phyloP scores from a whole-genome alignment of 1,140 invertebrate genomes.

The Holotrichia oblita region DNA sequence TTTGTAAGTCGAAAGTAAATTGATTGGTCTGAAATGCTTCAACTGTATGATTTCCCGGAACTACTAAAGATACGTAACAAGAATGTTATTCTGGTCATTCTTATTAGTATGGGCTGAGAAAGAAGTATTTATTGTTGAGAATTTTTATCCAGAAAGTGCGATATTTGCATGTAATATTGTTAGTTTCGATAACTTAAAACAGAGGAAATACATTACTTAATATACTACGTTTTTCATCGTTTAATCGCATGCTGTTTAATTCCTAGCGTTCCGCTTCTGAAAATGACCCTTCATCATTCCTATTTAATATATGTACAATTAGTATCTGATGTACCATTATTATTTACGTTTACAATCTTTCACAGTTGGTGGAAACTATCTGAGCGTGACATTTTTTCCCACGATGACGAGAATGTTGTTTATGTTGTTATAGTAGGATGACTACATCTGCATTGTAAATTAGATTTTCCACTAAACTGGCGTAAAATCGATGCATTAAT shows the following conservation, averaged over 20 bases:
- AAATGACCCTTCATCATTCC: not conserved
- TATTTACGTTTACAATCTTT: not conserved
- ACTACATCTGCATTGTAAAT: constrained; percentile 17
- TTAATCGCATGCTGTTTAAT: not conserved
- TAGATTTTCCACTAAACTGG: constrained; percentile 29
- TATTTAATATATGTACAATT: not conserved
- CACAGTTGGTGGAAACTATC: constrained; percentile 28
- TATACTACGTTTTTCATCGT: not conserved
- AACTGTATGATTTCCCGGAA: too few relatives aligned
- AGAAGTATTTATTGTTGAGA: too few relatives aligned
- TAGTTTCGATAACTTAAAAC: too few relatives aligned
- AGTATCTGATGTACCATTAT: not conserved
- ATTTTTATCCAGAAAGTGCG: too few relatives aligned
- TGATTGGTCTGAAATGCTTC: too few relatives aligned
- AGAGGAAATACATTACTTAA: too few relatives aligned
- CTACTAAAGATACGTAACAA: too few relatives aligned
- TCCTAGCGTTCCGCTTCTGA: not conserved
- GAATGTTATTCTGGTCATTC: too few relatives aligned
- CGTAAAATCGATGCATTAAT: constrained; percentile 28
- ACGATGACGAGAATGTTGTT: not conserved
- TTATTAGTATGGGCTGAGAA: too few relatives aligned
- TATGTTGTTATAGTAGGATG: constrained; percentile 16
- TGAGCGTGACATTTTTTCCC: constrained; percentile 14
- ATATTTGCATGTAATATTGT: too few relatives aligned
- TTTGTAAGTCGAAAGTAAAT: too few relatives aligned